phyloP scores from a whole-genome alignment of 2,888 invertebrate genomes.

The Idaea biselata region DNA sequence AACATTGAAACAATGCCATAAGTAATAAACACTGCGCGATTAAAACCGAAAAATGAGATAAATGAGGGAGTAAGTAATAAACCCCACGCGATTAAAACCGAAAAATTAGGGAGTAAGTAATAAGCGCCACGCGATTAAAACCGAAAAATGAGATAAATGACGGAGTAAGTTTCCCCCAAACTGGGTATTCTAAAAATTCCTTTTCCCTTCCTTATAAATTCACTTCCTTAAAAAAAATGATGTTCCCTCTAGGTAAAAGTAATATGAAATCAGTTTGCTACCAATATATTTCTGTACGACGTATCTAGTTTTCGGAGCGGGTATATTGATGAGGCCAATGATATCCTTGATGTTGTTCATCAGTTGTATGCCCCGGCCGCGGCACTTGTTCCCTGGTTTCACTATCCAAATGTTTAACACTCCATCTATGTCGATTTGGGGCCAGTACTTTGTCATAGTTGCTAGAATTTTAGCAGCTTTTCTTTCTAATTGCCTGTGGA shows the following conservation, averaged over 20 bases:
- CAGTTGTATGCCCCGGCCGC: constrained; percentile 93
- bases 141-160: no score
- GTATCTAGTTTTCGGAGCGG: constrained; percentile 87
- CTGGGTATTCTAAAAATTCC: no score
- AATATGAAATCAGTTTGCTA: constrained; percentile 56
- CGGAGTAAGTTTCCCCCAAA: no score
- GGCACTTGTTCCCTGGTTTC: constrained; percentile 95
- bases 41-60: no score
- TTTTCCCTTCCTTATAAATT: no score
- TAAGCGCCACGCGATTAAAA: no score
- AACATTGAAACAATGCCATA: no score
- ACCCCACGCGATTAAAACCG: no score
- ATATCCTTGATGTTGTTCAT: constrained; percentile 94
- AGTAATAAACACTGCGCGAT: no score
- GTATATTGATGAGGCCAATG: constrained; percentile 84
- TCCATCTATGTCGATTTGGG: constrained; percentile 92
- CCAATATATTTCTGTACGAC: constrained; percentile 98
- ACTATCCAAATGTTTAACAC: constrained; percentile 95
- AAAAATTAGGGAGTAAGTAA: no score
- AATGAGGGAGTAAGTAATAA: no score
- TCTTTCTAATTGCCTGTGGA: constrained; percentile 68
- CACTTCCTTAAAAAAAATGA: background rate
- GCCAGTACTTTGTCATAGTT: constrained; percentile 86
- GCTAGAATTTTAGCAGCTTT: constrained; percentile 83
- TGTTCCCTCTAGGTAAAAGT: background rate